A percentile compares a stretch with the other conserved stretches of the same genome.
Conservation (phyloP, 2,797 vertebrate species). For the Cetoscarus ocellatus region DNA sequence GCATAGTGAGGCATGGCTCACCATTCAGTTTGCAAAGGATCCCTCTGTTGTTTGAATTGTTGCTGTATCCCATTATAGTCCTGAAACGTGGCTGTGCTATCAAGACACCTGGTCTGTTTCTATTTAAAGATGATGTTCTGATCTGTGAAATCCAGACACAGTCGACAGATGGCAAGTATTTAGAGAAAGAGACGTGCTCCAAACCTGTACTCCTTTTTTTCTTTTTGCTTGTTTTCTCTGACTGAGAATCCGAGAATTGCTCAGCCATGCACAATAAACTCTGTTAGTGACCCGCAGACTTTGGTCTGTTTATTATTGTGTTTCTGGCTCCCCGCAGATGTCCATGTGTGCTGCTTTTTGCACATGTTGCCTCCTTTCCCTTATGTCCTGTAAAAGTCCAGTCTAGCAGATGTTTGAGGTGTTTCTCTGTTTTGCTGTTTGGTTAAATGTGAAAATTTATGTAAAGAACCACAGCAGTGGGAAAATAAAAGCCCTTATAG, state of each 20-base stretch:
- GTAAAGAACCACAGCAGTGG: conserved; percentile 19
- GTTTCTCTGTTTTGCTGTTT: conserved; percentile 33
- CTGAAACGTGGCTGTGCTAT: conserved; percentile 21
- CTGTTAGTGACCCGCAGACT: conserved; percentile 62
- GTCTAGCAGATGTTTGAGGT: conserved; percentile 61
- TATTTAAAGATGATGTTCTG: conserved; percentile 32
- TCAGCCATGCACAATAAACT: conserved; percentile 71
- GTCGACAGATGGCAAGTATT: conserved; percentile 49
- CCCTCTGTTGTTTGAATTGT: conserved; percentile 34
- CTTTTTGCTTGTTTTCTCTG: conserved; percentile 60
- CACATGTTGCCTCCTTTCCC: conserved; percentile 68
- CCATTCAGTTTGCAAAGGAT: conserved; percentile 30
- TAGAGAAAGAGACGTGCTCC: conserved; percentile 24
- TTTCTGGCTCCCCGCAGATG: conserved; percentile 55
- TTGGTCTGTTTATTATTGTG: conserved; percentile 78
- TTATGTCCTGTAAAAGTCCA: conserved; percentile 59
- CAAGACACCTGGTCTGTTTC: conserved; percentile 26
- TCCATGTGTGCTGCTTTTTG: conserved; percentile 67
- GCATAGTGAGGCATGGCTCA: conserved; percentile 41
- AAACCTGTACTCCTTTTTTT: conserved; percentile 33
- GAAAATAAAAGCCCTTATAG: conserved; percentile 1
- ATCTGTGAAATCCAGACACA: conserved; percentile 11
- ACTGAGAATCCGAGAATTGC: conserved; percentile 60
- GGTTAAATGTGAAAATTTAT: conserved; percentile 38
- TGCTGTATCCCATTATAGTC: conserved; percentile 7